A percentile compares a stretch with the other conserved stretches of the same genome.
These are phyloP conservation scores for Andrena hattorfiana DNA, from an alignment of 2,888 invertebrate species.

Conservation along the genomic window DNA sequence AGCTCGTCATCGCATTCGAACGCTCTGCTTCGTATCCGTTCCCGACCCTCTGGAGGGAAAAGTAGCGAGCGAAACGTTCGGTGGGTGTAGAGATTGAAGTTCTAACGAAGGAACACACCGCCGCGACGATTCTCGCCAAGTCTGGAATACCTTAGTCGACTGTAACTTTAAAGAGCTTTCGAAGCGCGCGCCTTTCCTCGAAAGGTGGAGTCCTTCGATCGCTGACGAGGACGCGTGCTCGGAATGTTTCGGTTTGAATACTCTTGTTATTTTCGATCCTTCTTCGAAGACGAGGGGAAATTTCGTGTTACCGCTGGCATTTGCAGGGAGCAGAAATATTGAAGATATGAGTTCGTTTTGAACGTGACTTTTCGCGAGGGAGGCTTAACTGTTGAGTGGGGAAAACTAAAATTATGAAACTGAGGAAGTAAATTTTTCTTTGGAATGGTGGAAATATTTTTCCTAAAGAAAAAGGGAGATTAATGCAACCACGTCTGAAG, in stretches of 20 bases:
- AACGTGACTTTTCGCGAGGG: too few relatives aligned
- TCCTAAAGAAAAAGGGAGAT: too few relatives aligned
- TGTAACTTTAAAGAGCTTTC: constrained; percentile 60
- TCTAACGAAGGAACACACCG: constrained; percentile 56
- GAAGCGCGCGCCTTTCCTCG: constrained; percentile 12
- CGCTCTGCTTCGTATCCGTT: constrained; percentile 1
- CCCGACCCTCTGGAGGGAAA: constrained; percentile 3
- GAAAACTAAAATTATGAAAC: too few relatives aligned
- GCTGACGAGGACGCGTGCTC: not conserved
- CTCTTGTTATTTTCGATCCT: constrained; percentile 5
- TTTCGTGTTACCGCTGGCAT: too few relatives aligned
- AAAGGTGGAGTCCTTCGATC: not conserved
- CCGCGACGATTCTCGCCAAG: constrained; percentile 53
- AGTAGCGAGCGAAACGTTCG: constrained; percentile 11
- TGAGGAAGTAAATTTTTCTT: too few relatives aligned
- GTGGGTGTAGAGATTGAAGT: constrained; percentile 36
- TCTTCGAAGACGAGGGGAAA: not conserved
- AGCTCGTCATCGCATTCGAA: constrained; percentile 10
- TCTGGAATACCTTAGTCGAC: constrained; percentile 46
- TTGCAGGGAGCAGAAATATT: too few relatives aligned
- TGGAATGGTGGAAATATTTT: too few relatives aligned
- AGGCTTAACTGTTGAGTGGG: too few relatives aligned
- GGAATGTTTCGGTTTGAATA: not conserved
- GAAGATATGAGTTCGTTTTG: too few relatives aligned
- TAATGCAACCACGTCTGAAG: too few relatives aligned